These are phyloP conservation scores for Hypolimnas misippus DNA, from an alignment of 2,888 invertebrate species.

Conservation along the genomic window DNA sequence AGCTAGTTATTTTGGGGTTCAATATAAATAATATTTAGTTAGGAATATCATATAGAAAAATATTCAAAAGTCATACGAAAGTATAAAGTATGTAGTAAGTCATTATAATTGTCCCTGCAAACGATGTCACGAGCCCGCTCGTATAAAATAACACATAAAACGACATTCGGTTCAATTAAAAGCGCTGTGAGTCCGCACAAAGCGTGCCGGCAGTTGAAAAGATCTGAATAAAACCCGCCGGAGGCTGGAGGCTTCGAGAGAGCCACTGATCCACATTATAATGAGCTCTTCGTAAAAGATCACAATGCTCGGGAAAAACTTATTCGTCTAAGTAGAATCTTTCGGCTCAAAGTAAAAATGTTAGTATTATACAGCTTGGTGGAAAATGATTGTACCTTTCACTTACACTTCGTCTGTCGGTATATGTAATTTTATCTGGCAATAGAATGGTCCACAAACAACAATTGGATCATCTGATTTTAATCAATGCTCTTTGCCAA, in stretches of 20 bases:
- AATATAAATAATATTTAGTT: too few relatives aligned
- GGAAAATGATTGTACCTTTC: background rate
- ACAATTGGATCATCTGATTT: too few relatives aligned
- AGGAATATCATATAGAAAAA: too few relatives aligned
- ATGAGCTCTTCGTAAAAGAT: slow-evolving; percentile 13
- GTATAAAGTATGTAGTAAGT: too few relatives aligned
- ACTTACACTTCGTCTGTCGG: background rate
- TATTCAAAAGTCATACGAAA: too few relatives aligned
- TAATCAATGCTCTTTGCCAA: too few relatives aligned
- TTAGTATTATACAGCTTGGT: background rate
- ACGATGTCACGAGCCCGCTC: background rate
- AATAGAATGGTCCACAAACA: too few relatives aligned
- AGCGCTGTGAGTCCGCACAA: background rate
- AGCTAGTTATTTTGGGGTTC: too few relatives aligned
- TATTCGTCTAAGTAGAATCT: slow-evolving; percentile 14
- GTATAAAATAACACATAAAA: background rate
- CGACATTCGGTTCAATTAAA: slow-evolving; percentile 11
- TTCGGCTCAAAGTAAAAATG: background rate
- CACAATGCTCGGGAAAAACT: slow-evolving; percentile 23
- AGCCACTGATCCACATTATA: slow-evolving; percentile 16
- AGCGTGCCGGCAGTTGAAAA: background rate
- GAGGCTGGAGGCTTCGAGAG: slow-evolving; percentile 2
- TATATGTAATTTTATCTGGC: too few relatives aligned
- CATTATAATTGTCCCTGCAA: too few relatives aligned
- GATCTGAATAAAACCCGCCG: background rate